A percentile compares a stretch with the other conserved stretches of the same genome.
phyloP scores from a whole-genome alignment of 2,113 vertebrate species.

The Otolemur garnettii region DNA sequence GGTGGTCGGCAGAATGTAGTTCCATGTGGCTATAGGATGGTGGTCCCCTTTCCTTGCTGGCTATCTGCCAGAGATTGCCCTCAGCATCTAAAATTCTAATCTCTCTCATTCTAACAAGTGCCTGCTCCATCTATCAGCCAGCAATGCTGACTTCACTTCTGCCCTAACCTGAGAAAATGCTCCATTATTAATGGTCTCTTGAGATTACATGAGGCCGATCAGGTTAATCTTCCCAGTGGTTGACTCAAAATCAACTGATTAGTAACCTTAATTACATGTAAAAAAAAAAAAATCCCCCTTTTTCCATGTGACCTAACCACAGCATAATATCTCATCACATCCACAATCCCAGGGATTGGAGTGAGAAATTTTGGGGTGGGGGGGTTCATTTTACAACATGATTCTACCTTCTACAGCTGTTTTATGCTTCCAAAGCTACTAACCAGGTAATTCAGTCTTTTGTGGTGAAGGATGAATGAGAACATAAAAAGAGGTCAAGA shows the following conservation, averaged over 20 bases:
- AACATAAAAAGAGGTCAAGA: background rate
- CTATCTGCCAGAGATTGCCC: background rate
- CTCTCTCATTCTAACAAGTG: fast-evolving
- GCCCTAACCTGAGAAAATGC: background rate
- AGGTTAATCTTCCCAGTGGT: background rate
- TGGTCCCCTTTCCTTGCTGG: background rate
- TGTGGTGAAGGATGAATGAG: background rate
- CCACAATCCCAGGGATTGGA: background rate
- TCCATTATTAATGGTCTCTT: background rate
- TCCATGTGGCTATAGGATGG: fast-evolving
- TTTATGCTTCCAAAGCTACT: background rate
- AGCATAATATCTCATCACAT: background rate
- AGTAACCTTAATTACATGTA: background rate
- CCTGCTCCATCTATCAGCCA: background rate
- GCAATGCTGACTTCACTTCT: background rate
- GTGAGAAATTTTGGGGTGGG: background rate
- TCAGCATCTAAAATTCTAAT: too few relatives aligned
- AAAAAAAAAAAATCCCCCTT: background rate
- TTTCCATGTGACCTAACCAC: background rate
- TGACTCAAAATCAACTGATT: background rate
- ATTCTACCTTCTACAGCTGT: background rate
- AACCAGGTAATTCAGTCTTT: background rate
- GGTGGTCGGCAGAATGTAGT: background rate
- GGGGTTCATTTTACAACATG: background rate
- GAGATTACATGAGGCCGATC: background rate